Conservation (phyloP, 2,113 vertebrate genomes). For the Noctilio leporinus region DNA sequence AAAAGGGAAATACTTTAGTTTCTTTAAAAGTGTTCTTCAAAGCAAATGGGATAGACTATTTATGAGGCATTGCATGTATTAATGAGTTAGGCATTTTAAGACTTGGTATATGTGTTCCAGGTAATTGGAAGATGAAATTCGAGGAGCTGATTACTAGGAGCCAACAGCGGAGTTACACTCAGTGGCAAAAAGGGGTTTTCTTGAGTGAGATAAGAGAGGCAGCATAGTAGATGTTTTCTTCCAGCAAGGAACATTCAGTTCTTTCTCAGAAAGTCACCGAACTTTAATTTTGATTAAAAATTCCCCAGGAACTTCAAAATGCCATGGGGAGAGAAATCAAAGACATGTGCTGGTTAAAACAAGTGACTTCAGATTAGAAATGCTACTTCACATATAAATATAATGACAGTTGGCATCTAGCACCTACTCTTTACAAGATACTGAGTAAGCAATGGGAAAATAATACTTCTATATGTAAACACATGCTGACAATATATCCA, state of each 20-base stretch:
- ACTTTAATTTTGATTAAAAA: constrained; percentile 27
- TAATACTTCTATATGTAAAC: neutral
- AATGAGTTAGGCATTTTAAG: neutral
- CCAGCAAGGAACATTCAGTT: neutral
- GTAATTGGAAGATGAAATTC: neutral
- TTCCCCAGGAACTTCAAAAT: constrained; percentile 11
- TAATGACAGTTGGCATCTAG: neutral
- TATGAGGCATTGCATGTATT: neutral
- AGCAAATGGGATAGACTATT: neutral
- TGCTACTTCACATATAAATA: neutral
- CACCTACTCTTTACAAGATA: neutral
- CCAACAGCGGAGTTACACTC: neutral
- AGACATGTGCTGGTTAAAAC: neutral
- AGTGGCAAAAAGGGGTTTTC: neutral
- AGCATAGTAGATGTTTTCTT: neutral
- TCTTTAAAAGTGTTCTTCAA: neutral
- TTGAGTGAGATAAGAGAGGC: neutral
- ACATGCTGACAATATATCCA: rapidly evolving
- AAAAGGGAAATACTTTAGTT: neutral
- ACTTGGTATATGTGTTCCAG: neutral
- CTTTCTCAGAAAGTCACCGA: constrained; percentile 4
- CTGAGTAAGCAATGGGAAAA: neutral
- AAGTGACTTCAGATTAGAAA: neutral
- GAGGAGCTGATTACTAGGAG: neutral
- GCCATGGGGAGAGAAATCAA: neutral